Evolutionary conservation across 2,888 invertebrate species (phyloP).

Genomic region (Chaitophorus viminalis): DNA sequence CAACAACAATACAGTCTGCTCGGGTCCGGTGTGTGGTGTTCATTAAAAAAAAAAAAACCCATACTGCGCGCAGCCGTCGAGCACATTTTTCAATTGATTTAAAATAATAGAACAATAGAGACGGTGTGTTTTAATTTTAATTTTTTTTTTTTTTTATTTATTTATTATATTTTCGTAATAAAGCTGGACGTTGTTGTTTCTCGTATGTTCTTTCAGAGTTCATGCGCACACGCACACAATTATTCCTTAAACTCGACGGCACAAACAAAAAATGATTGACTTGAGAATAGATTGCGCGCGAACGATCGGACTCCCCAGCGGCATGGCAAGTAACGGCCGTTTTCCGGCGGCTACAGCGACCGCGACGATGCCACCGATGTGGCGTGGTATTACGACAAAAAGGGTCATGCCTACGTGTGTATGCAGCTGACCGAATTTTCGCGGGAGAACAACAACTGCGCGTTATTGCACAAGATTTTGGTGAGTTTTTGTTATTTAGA

Average conservation of each 20-base stretch:
- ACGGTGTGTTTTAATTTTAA: slow-evolving; percentile 15
- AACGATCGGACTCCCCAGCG: slow-evolving; percentile 10
- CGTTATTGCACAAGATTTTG: slow-evolving; percentile 49
- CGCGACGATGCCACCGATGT: not conserved
- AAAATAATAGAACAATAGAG: slow-evolving; percentile 60
- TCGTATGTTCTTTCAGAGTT: not conserved
- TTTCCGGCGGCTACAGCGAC: slow-evolving; percentile 43
- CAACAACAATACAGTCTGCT: slow-evolving; percentile 35
- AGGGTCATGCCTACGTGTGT: not conserved
- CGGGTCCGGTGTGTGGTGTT: slow-evolving; percentile 40
- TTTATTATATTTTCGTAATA: slow-evolving; percentile 52
- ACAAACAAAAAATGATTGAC: slow-evolving; percentile 50
- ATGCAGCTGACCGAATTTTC: slow-evolving; percentile 57
- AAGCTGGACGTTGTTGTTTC: slow-evolving; percentile 45
- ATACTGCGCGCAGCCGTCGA: slow-evolving; percentile 55
- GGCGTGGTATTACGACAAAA: not conserved
- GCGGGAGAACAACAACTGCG: slow-evolving; percentile 17
- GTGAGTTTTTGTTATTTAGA: slow-evolving; percentile 37
- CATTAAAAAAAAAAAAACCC: slow-evolving; percentile 52
- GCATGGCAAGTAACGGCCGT: slow-evolving; percentile 43
- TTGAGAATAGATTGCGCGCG: slow-evolving; percentile 46
- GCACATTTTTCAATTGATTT: slow-evolving; percentile 56
- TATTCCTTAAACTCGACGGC: slow-evolving; percentile 38
- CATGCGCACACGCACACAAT: not conserved
- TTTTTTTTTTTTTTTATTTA: slow-evolving; percentile 8